Conservation (phyloP, 2,888 invertebrate species). For the Torymus aiolomorphi region DNA sequence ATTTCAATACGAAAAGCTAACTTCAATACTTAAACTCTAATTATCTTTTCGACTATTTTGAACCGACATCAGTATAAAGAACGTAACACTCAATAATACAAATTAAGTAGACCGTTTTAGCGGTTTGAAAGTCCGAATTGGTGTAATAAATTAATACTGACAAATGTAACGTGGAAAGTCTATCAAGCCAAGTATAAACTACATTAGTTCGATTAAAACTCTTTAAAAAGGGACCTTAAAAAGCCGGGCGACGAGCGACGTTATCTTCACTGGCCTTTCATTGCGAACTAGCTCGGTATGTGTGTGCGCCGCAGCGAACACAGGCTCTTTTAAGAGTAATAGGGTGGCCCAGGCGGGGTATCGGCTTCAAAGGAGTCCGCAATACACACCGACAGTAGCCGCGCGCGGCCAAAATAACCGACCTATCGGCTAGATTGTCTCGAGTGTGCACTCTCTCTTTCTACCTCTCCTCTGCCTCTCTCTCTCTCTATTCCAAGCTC, state of each 20-base stretch:
- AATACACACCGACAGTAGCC: neutral
- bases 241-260: neutral
- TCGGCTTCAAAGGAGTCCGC: constrained; percentile 32
- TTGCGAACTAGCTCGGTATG: constrained; percentile 10
- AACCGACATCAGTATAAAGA: too few relatives aligned
- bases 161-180: too few relatives aligned
- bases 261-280: constrained; percentile 15
- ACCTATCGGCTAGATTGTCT: neutral
- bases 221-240: constrained; percentile 29
- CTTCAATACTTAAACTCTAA: too few relatives aligned
- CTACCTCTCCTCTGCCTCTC: too few relatives aligned
- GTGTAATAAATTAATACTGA: too few relatives aligned
- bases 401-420: constrained; percentile 9
- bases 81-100: too few relatives aligned
- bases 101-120: too few relatives aligned
- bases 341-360: neutral
- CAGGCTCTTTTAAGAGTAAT: constrained; percentile 36
- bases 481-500: neutral
- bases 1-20: too few relatives aligned
- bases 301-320: neutral
- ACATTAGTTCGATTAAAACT: constrained; percentile 15
- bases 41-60: too few relatives aligned
- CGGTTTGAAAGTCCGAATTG: too few relatives aligned
- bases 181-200: neutral
- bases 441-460: too few relatives aligned